Percentiles rank a stretch among this genome's conserved stretches.
Conservation (phyloP, 30 jellyfish, hydroid and myxozoan genomes). For the Aurelia aurita region DNA sequence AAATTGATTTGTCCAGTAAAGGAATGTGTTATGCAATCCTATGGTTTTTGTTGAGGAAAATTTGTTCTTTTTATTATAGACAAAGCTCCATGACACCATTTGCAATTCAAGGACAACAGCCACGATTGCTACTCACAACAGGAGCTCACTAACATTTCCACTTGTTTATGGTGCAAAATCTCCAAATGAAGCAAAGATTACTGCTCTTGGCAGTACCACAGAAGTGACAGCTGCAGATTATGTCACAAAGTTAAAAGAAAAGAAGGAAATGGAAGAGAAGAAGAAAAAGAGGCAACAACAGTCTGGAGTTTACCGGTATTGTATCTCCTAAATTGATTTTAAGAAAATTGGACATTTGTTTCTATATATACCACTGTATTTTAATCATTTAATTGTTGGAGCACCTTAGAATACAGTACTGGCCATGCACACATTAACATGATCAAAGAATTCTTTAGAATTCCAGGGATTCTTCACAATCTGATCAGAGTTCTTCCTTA, state of each 20-base stretch:
- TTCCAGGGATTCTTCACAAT: too few relatives aligned
- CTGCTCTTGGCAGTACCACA: conserved; percentile 60
- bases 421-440: too few relatives aligned
- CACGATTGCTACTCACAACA: conserved; percentile 90
- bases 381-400: too few relatives aligned
- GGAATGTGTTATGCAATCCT: too few relatives aligned
- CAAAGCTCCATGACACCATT: conserved; percentile 81
- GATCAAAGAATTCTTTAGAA: too few relatives aligned
- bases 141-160: conserved; percentile 48
- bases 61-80: conserved; percentile 4
- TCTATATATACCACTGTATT: too few relatives aligned
- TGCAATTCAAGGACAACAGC: conserved; percentile 86
- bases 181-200: conserved; percentile 45
- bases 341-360: too few relatives aligned
- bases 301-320: conserved; percentile 85
- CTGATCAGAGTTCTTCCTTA: too few relatives aligned
- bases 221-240: conserved; percentile 54
- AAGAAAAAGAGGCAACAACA: conserved; percentile 78
- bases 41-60: too few relatives aligned
- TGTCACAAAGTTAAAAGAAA: conserved; percentile 55
- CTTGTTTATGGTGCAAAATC: conserved; percentile 62
- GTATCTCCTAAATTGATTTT: too few relatives aligned
- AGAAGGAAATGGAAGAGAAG: conserved; percentile 55
- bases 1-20: too few relatives aligned
- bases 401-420: too few relatives aligned